These are phyloP conservation scores for Brachirus orientalis DNA, from an alignment of 2,113 vertebrate genomes.

Conservation along the genomic window DNA sequence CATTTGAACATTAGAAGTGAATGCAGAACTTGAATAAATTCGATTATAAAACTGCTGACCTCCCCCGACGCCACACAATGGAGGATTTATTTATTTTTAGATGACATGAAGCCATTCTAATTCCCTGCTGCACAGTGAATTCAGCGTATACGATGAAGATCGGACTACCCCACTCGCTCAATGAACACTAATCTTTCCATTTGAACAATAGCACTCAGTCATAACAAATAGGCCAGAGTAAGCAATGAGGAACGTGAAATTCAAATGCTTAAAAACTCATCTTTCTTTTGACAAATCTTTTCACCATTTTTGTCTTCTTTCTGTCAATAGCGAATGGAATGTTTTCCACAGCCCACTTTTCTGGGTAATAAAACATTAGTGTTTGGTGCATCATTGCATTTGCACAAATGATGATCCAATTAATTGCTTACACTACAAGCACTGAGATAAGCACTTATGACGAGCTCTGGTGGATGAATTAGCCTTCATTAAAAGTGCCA, in stretches of 20 bases:
- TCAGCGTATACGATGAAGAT: background rate
- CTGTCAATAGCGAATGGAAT: conserved; percentile 49
- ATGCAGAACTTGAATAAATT: background rate
- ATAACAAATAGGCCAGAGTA: conserved; percentile 32
- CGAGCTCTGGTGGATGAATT: conserved; percentile 67
- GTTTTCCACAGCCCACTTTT: conserved; percentile 55
- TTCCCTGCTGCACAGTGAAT: background rate
- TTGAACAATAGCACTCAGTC: conserved; percentile 24
- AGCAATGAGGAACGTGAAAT: conserved; percentile 8
- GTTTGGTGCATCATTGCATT: conserved; percentile 53
- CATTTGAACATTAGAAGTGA: too few relatives aligned
- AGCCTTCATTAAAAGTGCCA: conserved; percentile 66
- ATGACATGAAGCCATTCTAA: background rate
- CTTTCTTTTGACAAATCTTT: conserved; percentile 13
- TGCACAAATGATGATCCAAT: conserved; percentile 62
- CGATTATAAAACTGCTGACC: too few relatives aligned
- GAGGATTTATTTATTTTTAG: too few relatives aligned
- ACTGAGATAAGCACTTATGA: conserved; percentile 52
- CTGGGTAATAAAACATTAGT: conserved; percentile 65
- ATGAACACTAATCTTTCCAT: conserved; percentile 38
- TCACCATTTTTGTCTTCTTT: conserved; percentile 16
- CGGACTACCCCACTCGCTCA: conserved; percentile 10
- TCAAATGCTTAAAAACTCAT: conserved; percentile 10
- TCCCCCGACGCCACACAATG: too few relatives aligned
- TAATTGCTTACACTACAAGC: conserved; percentile 67